Evolutionary conservation across 2,888 invertebrate genomes (phyloP).

Genomic region (Nomada goodeniana): DNA sequence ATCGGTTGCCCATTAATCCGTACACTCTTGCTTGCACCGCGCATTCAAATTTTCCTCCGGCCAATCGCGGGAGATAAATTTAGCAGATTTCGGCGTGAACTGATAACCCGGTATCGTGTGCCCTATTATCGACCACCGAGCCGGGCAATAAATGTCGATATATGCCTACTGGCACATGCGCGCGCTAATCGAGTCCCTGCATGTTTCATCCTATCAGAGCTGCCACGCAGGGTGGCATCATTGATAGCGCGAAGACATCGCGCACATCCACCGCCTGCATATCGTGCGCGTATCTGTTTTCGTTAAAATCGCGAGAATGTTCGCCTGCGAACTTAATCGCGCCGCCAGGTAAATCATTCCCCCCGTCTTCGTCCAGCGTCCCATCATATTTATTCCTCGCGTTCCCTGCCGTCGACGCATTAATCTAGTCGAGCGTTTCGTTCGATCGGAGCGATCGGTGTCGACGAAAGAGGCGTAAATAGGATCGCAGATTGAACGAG

Average conservation of each 20-base stretch:
- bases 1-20: no score
- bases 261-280: no score
- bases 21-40: no score
- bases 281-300: background rate
- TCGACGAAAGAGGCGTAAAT: slow-evolving; percentile 59
- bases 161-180: slow-evolving; percentile 59
- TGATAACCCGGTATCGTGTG: slow-evolving; percentile 51
- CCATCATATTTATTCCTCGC: no score
- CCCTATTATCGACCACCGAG: slow-evolving; percentile 57
- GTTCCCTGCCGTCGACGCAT: background rate
- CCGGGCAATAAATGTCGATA: slow-evolving; percentile 60
- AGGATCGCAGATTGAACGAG: slow-evolving; percentile 36
- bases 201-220: slow-evolving; percentile 45
- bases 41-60: slow-evolving; percentile 8
- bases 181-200: slow-evolving; percentile 55
- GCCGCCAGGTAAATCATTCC: background rate
- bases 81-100: slow-evolving; percentile 45
- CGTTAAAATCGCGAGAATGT: background rate
- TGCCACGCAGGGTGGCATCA: slow-evolving; percentile 27
- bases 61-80: slow-evolving; percentile 28
- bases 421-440: slow-evolving; percentile 30
- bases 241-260: slow-evolving; percentile 33
- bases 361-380: background rate
- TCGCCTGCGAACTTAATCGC: background rate
- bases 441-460: slow-evolving; percentile 30